Evolutionary conservation across 2,888 invertebrate species (phyloP), one percentile per base, ranked within the genome.

Genomic region (Pherbina coryleti): DNA sequence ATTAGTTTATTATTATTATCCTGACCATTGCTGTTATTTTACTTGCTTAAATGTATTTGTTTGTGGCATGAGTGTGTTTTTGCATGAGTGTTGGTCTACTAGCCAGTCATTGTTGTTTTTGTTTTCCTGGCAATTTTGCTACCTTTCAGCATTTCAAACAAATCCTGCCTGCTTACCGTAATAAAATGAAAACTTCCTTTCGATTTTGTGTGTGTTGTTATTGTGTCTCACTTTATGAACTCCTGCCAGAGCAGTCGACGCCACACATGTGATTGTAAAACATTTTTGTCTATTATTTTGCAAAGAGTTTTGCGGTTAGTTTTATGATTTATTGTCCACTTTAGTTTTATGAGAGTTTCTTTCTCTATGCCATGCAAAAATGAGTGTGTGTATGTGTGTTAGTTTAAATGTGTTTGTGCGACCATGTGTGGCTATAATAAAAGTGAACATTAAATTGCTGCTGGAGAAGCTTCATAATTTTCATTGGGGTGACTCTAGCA

Each of bases 291-390:
- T 69, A 14, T 17, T 19, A 37, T 37, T 60, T 37, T 57, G 31
- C 28, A 34, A 9, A 72, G 14, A 60, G n/a, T 44, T 60, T 57
- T 66, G n/a, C 31, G n/a, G 22, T 74, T 19, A n/a, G 53, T 28
- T 74, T 51, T 64, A 74, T 74, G 74, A 74, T 74, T 74, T 74
- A 74, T 74, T 64, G 64, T 64, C 64, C 74, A 74, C 74, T 74
- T 74, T 31, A 51, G 22, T 31, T 74, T 74, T 66, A 74, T 64
- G 74, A 53, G 19, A 28, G 49, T 19, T n/a, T 31, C 37, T n/a
- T 2, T 14, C 34, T n/a, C 7, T n/a, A 19, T 66, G 4, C 17
- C 11, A 28, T n/a, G 19, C 19, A 4, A 8, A 11, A 22, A 37
- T 44, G 49, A 19, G 19, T n/a, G 19, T 72, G 55, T 72, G 60